Evolutionary conservation across 2,113 vertebrate species (phyloP).

Genomic region (Heptranchias perlo): DNA sequence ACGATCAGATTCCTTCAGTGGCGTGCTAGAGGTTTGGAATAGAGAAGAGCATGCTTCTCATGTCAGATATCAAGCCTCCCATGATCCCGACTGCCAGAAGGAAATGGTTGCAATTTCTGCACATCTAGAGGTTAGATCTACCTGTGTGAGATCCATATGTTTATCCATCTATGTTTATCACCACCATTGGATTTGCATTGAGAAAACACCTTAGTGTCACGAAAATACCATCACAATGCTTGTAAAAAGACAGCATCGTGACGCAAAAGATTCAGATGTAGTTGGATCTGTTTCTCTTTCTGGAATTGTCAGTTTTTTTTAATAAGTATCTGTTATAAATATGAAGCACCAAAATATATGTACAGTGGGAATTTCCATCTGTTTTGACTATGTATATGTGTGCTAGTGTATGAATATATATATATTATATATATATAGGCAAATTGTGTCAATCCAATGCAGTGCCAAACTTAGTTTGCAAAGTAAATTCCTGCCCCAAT

Average conservation of each 20-base stretch:
- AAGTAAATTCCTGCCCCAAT: not conserved
- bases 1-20: not conserved
- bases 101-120: not conserved
- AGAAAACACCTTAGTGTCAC: not conserved
- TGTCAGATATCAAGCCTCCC: not conserved
- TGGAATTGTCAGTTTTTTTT: not conserved
- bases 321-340: not conserved
- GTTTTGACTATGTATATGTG: too few relatives aligned
- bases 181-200: not conserved
- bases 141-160: not conserved
- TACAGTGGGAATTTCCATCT: not conserved
- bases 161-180: not conserved
- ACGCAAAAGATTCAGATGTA: not conserved
- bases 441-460: not conserved
- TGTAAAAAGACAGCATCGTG: too few relatives aligned
- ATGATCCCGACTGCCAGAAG: not conserved
- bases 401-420: too few relatives aligned
- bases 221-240: too few relatives aligned
- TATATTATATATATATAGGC: too few relatives aligned
- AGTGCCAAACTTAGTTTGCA: not conserved
- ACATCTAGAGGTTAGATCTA: not conserved
- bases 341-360: not conserved
- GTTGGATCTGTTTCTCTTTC: not conserved
- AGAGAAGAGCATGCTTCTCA: not conserved
- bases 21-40: not conserved